A percentile compares a stretch with the other conserved stretches of the same genome.
These are phyloP conservation scores for Peromyscus attwateri DNA, from an alignment of 2,797 vertebrate species.

Conservation along the genomic window DNA sequence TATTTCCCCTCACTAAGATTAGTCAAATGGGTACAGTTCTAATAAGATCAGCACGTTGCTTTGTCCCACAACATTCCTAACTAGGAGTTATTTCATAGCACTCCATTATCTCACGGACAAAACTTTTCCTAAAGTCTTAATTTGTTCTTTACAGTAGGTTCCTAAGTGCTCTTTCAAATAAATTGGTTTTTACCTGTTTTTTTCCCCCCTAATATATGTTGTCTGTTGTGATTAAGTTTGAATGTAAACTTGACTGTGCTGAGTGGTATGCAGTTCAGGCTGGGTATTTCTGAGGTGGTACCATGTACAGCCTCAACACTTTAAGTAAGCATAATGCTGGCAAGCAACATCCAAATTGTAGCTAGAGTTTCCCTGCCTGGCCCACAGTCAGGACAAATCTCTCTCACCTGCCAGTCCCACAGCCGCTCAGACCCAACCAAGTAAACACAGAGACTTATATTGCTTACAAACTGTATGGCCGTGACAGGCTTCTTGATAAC, in stretches of 20 bases:
- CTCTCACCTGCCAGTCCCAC: too few species aligned
- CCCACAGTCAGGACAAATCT: too few species aligned
- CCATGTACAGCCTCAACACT: neutral
- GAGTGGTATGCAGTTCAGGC: neutral
- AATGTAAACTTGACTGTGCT: neutral
- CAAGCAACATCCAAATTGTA: neutral
- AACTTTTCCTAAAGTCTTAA: neutral
- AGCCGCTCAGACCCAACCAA: too few species aligned
- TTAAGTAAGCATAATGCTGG: neutral
- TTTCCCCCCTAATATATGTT: neutral
- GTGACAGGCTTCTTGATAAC: too few species aligned
- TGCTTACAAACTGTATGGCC: too few species aligned
- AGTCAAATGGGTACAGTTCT: neutral
- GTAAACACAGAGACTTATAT: too few species aligned
- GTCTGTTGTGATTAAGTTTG: neutral
- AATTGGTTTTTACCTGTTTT: neutral
- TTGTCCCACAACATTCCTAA: neutral
- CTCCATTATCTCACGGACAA: neutral
- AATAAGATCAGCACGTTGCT: neutral
- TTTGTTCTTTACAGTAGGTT: neutral
- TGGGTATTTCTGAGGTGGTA: neutral
- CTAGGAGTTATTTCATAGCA: neutral
- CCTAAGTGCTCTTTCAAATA: neutral
- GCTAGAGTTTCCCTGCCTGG: too few species aligned
- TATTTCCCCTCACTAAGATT: neutral